Evolutionary conservation across 2,113 vertebrate genomes (phyloP).

Genomic region (Callopanchax toddi): DNA sequence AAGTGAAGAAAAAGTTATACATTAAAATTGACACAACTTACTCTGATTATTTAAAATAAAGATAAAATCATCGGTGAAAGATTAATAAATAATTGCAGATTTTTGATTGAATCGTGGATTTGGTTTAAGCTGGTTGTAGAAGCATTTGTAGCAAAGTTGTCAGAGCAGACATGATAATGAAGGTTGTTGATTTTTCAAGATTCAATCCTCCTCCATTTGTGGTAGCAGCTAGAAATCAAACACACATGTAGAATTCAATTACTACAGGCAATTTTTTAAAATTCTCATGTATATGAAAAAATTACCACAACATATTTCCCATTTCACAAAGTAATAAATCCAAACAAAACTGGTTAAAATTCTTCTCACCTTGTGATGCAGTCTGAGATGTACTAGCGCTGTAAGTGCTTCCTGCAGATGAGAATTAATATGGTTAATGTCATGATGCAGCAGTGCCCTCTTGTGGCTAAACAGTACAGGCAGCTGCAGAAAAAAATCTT

Average conservation of each 20-base stretch:
- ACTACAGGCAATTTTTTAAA: too few relatives aligned
- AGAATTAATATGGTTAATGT: neutral
- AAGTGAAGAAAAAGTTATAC: too few relatives aligned
- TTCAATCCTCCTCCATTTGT: neutral
- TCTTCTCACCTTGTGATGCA: neutral
- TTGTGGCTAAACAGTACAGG: neutral
- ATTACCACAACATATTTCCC: too few relatives aligned
- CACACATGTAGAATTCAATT: neutral
- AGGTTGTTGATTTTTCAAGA: neutral
- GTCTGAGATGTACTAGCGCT: neutral
- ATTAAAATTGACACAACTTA: too few relatives aligned
- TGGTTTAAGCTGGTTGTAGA: neutral
- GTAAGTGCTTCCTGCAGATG: neutral
- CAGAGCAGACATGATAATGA: neutral
- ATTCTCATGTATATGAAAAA: too few relatives aligned
- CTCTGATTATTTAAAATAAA: too few relatives aligned
- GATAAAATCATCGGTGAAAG: too few relatives aligned
- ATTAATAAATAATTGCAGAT: too few relatives aligned
- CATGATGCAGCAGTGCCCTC: neutral
- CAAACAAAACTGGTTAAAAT: neutral
- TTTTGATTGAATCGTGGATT: too few relatives aligned
- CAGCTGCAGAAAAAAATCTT: too few relatives aligned
- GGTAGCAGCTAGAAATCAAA: neutral
- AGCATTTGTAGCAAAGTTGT: neutral
- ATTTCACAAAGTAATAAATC: neutral